These are phyloP conservation scores for Scaptomyza flava DNA, from an alignment of 2,888 invertebrate genomes.

Conservation along the genomic window DNA sequence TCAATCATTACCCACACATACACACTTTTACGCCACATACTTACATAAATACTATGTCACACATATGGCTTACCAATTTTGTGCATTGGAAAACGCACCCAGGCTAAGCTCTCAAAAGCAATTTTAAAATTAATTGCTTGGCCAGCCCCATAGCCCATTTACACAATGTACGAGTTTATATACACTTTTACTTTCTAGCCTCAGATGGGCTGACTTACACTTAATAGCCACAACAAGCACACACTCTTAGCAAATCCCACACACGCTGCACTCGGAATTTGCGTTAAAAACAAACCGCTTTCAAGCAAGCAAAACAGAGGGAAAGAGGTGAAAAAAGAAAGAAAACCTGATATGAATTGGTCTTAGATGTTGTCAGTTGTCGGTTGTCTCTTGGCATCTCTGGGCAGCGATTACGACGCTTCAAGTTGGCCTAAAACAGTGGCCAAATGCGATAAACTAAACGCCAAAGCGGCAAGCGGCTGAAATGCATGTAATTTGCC, in stretches of 20 bases:
- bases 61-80: slow-evolving; percentile 7
- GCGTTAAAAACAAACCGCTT: slow-evolving; percentile 43
- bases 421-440: slow-evolving; percentile 51
- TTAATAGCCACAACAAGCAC: slow-evolving; percentile 24
- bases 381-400: slow-evolving; percentile 50
- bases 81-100: slow-evolving; percentile 34
- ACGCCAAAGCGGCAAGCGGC: slow-evolving; percentile 50
- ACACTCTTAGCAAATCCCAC: slow-evolving; percentile 52
- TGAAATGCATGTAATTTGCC: slow-evolving; percentile 65
- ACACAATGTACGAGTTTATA: slow-evolving; percentile 29
- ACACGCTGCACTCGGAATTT: slow-evolving; percentile 49
- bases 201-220: slow-evolving; percentile 48
- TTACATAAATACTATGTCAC: slow-evolving; percentile 7
- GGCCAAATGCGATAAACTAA: slow-evolving; percentile 68
- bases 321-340: neutral
- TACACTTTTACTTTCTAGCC: slow-evolving; percentile 57
- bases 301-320: slow-evolving; percentile 26
- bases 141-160: slow-evolving; percentile 54
- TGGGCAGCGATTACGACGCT: slow-evolving; percentile 24
- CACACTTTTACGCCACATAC: neutral
- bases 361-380: slow-evolving; percentile 55
- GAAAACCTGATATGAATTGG: slow-evolving; percentile 64
- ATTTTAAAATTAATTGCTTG: slow-evolving; percentile 60
- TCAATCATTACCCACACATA: slow-evolving; percentile 34
- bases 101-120: slow-evolving; percentile 47